phyloP scores from a whole-genome alignment of 2,888 invertebrate genomes.

The Drosophila birchii region DNA sequence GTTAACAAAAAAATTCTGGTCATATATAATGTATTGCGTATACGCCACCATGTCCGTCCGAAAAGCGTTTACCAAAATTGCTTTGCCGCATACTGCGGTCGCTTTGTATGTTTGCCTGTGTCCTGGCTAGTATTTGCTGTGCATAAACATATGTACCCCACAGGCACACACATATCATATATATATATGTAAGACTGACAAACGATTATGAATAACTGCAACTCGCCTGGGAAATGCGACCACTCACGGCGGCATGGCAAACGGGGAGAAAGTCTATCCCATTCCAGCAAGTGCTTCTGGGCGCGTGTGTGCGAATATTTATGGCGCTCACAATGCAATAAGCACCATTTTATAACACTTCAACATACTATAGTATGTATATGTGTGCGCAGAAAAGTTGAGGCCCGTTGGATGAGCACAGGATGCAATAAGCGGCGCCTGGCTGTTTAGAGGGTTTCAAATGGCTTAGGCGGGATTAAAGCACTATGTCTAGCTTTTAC shows the following conservation, averaged over 20 bases:
- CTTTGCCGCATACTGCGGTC: conserved; percentile 62
- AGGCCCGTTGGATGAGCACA: conserved; percentile 2
- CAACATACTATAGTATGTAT: conserved; percentile 9
- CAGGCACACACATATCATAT: conserved; percentile 38
- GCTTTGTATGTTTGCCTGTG: conserved; percentile 40
- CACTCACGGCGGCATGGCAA: conserved; percentile 27
- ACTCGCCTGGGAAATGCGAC: conserved; percentile 29
- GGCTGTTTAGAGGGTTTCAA: background rate
- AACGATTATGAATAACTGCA: conserved; percentile 78
- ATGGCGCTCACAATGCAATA: conserved; percentile 50
- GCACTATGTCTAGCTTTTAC: background rate
- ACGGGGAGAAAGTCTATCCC: conserved; percentile 1
- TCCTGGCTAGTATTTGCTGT: conserved; percentile 12
- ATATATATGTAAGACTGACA: conserved; percentile 47
- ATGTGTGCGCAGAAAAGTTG: conserved; percentile 22
- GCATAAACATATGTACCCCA: conserved; percentile 50
- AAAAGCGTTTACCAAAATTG: conserved; percentile 59
- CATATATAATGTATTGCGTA: conserved; percentile 59
- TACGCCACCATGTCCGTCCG: conserved; percentile 45
- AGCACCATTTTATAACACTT: conserved; percentile 59
- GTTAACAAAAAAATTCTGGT: conserved; percentile 33
- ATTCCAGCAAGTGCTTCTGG: conserved; percentile 11
- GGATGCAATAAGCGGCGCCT: conserved; percentile 7
- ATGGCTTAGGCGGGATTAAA: background rate
- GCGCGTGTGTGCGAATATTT: conserved; percentile 44